Conservation (phyloP, 2,113 vertebrate genomes). For the Mustela nigripes region DNA sequence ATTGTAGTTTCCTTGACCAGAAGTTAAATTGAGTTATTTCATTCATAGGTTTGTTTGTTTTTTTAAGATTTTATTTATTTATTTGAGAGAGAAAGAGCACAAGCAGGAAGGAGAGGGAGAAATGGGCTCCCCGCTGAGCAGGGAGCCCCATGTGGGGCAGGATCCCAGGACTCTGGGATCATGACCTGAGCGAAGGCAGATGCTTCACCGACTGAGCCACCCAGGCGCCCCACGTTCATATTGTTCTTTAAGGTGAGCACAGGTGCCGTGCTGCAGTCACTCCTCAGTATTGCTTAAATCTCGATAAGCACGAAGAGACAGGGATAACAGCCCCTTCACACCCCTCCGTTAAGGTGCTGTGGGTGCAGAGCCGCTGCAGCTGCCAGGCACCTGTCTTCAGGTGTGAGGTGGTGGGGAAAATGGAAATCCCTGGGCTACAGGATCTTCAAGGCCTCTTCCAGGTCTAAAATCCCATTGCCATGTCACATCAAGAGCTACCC, state of each 20-base stretch:
- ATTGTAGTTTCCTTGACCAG: neutral
- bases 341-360: too few relatives aligned
- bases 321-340: neutral
- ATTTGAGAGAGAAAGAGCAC: neutral
- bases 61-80: neutral
- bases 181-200: too few relatives aligned
- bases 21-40: neutral
- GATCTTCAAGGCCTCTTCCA: neutral
- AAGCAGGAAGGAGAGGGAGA: too few relatives aligned
- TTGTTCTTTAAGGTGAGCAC: neutral
- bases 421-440: neutral
- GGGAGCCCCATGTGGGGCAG: too few relatives aligned
- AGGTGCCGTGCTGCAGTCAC: neutral
- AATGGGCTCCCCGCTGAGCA: too few relatives aligned
- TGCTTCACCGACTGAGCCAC: too few relatives aligned
- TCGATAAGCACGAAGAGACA: neutral
- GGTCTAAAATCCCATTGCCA: neutral
- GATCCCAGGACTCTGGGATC: too few relatives aligned
- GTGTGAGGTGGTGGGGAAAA: neutral
- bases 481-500: neutral
- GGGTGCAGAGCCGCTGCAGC: neutral
- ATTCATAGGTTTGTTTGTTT: neutral
- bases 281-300: neutral
- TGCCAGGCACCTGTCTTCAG: rapidly evolving
- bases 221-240: neutral